Evolutionary conservation across 2,888 invertebrate genomes (phyloP).

Genomic region (Cataglyphis cursor): DNA sequence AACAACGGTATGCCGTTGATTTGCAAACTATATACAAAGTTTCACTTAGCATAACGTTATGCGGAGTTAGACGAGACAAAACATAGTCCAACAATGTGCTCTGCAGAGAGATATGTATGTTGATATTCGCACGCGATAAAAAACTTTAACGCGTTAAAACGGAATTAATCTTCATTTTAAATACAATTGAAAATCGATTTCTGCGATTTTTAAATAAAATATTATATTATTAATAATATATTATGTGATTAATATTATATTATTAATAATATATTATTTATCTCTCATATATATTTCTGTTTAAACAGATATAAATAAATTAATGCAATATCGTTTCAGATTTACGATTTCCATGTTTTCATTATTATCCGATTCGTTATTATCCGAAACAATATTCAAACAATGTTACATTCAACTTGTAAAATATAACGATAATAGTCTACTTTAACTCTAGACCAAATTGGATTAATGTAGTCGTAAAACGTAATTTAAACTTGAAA

Average conservation of each 20-base stretch:
- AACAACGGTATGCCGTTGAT: slow-evolving; percentile 44
- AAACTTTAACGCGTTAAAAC: neutral
- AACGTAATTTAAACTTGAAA: neutral
- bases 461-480: neutral
- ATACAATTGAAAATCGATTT: neutral
- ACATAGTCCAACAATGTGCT: slow-evolving; percentile 38
- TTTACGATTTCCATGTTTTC: neutral
- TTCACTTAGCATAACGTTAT: slow-evolving; percentile 67
- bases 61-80: slow-evolving; percentile 30
- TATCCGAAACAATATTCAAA: neutral
- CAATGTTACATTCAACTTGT: neutral
- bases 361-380: neutral
- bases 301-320: slow-evolving; percentile 2
- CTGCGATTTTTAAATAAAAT: neutral
- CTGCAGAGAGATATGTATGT: neutral
- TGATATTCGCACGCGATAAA: slow-evolving; percentile 14
- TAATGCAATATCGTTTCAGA: neutral
- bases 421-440: slow-evolving; percentile 15
- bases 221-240: neutral
- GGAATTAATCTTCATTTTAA: slow-evolving; percentile 36
- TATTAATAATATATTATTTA: neutral
- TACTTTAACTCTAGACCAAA: neutral
- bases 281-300: neutral
- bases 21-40: slow-evolving; percentile 64
- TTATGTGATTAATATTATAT: neutral